phyloP scores from a whole-genome alignment of 1,140 invertebrate genomes.

The Chlorops oryzae region DNA sequence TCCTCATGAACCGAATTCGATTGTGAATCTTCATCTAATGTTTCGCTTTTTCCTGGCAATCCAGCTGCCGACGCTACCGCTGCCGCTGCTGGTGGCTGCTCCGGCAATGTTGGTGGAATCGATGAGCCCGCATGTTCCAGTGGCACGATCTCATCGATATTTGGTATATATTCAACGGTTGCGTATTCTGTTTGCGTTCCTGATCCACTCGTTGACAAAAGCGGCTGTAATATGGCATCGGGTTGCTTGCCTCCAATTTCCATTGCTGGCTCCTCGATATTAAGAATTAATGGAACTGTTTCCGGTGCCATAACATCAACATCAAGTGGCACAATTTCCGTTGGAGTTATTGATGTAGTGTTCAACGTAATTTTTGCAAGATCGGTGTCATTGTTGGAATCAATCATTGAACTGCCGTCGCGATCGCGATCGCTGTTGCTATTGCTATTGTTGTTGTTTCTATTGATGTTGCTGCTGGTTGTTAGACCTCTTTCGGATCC shows the following conservation, averaged over 20 bases:
- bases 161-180: slow-evolving; percentile 41
- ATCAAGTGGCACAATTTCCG: no score
- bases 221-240: not conserved
- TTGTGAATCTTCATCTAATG: slow-evolving; percentile 37
- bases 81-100: slow-evolving; percentile 14
- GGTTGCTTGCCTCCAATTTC: not conserved
- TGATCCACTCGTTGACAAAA: slow-evolving; percentile 2
- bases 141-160: slow-evolving; percentile 19
- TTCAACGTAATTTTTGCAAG: no score
- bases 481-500: no score
- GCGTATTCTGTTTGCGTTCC: slow-evolving; percentile 40
- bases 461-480: no score
- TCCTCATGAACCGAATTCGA: slow-evolving; percentile 44
- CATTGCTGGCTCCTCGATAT: slow-evolving; percentile 21
- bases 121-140: not conserved
- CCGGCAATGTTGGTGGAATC: not conserved
- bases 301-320: slow-evolving; percentile 27
- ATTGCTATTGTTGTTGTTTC: no score
- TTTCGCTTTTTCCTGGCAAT: slow-evolving; percentile 28
- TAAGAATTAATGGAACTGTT: slow-evolving; percentile 30
- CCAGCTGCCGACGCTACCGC: slow-evolving; percentile 12
- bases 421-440: no score
- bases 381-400: no score
- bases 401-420: no score
- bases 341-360: no score